phyloP scores from a whole-genome alignment of 2,797 vertebrate genomes.

The Xerus rutilus region DNA sequence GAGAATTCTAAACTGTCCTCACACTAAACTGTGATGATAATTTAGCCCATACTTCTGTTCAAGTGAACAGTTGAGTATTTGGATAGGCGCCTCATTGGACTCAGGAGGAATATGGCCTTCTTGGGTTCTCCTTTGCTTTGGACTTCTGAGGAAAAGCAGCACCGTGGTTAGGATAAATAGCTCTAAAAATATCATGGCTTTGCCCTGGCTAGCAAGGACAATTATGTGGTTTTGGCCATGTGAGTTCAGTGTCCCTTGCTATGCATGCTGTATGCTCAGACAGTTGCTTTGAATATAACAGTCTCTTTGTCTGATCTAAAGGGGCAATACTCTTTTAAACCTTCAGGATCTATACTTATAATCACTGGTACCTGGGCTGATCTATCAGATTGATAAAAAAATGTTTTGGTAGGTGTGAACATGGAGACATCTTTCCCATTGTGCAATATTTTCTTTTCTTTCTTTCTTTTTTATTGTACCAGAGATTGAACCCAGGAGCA shows the following conservation, averaged over 20 bases:
- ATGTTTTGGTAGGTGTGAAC: not conserved
- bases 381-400: conserved; percentile 22
- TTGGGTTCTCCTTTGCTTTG: conserved; percentile 35
- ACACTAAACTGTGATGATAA: conserved; percentile 25
- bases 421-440: not conserved
- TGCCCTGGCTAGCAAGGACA: conserved; percentile 49
- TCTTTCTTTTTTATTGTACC: not conserved
- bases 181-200: conserved; percentile 56
- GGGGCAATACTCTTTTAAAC: not conserved
- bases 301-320: not conserved
- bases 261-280: not conserved
- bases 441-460: conserved; percentile 25
- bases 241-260: conserved; percentile 14
- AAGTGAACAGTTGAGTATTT: conserved; percentile 9
- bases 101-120: not conserved
- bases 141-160: conserved; percentile 23
- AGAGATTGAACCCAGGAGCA: no score
- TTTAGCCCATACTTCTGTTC: conserved; percentile 13
- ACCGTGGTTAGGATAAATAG: conserved; percentile 49
- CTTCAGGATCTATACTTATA: not conserved
- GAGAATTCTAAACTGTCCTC: conserved; percentile 59
- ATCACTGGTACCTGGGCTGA: not conserved
- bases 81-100: not conserved
- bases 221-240: conserved; percentile 38
- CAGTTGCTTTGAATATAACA: conserved; percentile 43